Base-by-base conservation (phyloP, 2,113 vertebrate genomes). In the Orthonyx spaldingii region DNA sequence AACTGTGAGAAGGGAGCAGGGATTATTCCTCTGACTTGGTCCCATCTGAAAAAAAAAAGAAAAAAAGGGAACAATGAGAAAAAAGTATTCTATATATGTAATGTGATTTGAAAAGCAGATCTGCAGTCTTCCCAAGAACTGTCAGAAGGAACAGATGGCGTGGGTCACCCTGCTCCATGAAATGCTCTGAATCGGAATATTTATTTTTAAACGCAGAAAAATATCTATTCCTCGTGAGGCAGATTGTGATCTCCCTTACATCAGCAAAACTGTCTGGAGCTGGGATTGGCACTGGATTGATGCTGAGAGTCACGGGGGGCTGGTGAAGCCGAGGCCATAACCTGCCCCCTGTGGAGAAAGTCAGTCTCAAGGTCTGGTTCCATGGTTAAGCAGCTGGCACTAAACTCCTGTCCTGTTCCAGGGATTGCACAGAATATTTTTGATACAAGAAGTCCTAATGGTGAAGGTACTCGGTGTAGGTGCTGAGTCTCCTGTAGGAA, bases 121-220 rank as follows among this genome's bases (percentile, higher is more conserved):
- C 70, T 9, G 5, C 56, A 47, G 56, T 55, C 82, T 81, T 65
- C 53, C 75, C 39, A 46, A 77, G 61, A 26, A 46, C 80, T 65
- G 69, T 93, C 90, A 87, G 70, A 71, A 88, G 64, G 63, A 96
- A 88, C 87, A 96, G 93, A 97, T 94, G 90, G 96, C 84, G 61
- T 47, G 77, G 93, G 84, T 97, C 94, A 94, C 92, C 94, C 94
- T 94, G 89, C 84, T 79, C 46, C 84, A 69, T n/a, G 74, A 94
- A 91, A 93, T 53, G 44, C 74, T 93, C 57, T 4, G 17, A 93
- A 94, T 89, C 57, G 84, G 94, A 90, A 87, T 96, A 95, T 91
- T 93, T 92, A 93, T 95, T 92, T 90, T 90, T 71, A 85, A 94
- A 94, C 1, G 3, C 57, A 89, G 53, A 91, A 70, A 88, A 68